A percentile compares a stretch with the other conserved stretches of the same genome.
phyloP scores from a whole-genome alignment of 2,888 invertebrate species.

The Octonoba sinensis region DNA sequence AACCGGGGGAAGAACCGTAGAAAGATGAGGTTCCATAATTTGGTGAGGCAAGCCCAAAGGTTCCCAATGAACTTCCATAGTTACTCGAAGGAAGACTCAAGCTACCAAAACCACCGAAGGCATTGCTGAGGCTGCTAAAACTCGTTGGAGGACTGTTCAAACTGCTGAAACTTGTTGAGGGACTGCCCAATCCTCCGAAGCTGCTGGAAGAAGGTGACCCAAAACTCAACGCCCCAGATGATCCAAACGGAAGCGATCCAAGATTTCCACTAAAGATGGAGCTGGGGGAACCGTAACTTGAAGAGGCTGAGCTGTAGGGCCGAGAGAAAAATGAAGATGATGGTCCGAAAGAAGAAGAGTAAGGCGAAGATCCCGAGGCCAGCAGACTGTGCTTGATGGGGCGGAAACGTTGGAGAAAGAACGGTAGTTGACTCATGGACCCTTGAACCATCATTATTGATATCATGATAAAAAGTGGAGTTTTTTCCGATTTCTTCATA shows the following conservation, averaged over 20 bases:
- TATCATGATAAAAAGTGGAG: neutral
- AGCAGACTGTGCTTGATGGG: slow-evolving; percentile 11
- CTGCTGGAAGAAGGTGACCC: neutral
- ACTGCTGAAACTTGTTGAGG: no score
- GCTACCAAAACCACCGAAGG: no score
- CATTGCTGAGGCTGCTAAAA: no score
- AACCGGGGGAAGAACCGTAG: no score
- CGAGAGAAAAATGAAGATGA: slow-evolving; percentile 1
- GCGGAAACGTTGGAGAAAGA: slow-evolving; percentile 47
- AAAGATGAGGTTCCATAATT: no score
- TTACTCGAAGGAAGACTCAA: no score
- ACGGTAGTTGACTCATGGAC: slow-evolving; percentile 33
- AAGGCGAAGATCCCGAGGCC: slow-evolving; percentile 15
- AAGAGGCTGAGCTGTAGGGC: neutral
- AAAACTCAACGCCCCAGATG: neutral
- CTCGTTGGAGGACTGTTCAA: no score
- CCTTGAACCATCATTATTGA: neutral
- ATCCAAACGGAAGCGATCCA: neutral
- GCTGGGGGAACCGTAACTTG: slow-evolving; percentile 16
- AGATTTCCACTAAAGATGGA: neutral
- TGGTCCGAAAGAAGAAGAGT: slow-evolving; percentile 25
- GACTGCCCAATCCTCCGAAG: no score
- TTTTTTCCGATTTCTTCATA: no score
- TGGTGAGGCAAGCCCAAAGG: no score
- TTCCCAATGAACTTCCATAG: no score